Conservation (phyloP, 2,113 vertebrate genomes). For the Pseudonaja textilis region DNA sequence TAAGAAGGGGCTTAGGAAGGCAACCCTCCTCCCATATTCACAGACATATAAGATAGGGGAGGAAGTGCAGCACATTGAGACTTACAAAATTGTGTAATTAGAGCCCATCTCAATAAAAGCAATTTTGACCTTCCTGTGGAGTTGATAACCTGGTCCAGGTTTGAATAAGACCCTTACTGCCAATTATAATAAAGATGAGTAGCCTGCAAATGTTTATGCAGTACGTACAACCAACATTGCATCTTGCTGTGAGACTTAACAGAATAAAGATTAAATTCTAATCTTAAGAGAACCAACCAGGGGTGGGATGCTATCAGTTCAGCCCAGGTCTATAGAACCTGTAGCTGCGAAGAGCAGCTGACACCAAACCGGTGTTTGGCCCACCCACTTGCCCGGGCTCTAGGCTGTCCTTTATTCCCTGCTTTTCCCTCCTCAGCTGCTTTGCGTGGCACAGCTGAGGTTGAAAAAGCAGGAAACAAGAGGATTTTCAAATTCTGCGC, state of each 20-base stretch:
- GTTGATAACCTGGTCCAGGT: background rate
- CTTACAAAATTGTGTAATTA: background rate
- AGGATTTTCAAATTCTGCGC: no score
- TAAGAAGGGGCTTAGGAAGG: background rate
- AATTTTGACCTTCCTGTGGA: background rate
- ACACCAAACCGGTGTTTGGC: no score
- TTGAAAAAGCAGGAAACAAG: no score
- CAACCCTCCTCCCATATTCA: background rate
- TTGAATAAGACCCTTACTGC: background rate
- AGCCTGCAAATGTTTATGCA: background rate
- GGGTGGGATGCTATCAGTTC: no score
- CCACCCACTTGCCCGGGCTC: no score
- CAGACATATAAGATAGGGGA: background rate
- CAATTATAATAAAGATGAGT: background rate
- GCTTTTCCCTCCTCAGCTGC: no score
- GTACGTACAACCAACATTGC: background rate
- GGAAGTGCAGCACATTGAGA: background rate
- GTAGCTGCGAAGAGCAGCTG: no score
- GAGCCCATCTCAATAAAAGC: background rate
- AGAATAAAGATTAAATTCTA: background rate
- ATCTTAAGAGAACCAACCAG: background rate
- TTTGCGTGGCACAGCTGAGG: no score
- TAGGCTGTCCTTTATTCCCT: no score
- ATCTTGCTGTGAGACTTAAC: background rate
- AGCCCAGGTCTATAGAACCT: no score